Evolutionary conservation across 2,888 invertebrate species (phyloP), one percentile per base, ranked within the genome.

Genomic region (Anticlea derivata): DNA sequence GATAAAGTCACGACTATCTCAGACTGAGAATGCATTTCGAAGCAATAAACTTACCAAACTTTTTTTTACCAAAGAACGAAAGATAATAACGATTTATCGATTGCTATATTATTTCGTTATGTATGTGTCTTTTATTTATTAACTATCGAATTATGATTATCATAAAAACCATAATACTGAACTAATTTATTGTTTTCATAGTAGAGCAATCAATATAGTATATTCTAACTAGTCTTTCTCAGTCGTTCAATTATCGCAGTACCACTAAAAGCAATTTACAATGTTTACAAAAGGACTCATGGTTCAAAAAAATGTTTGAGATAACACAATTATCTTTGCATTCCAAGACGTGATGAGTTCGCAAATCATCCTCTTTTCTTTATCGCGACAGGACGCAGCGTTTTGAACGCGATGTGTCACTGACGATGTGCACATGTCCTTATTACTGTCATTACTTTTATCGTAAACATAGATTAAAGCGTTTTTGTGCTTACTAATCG

Each of bases 1-100:
- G 58, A 58, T 58, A 70, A 67, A 76, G 77, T 78, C 82, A 80
- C 81, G 83, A 81, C 63, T 75, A 68, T 68, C 66, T 71, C 61
- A 57, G 64, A 61, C 63, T 61, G 59, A 68, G 73, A 68, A 53
- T 48, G 46, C 43, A 58, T 50, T 61, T 61, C 64, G 63, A 56
- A 57, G 58, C 57, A 58, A 57, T 57, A 65, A 60, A 55, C 60
- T 45, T n/a, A n/a, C n/a, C n/a, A n/a, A n/a, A 67, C 70, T 68
- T 53, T 54, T 58, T 59, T 55, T 50, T 55, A 50, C 27, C 34
- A 40, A 49, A 53, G n/a, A n/a, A 24, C 34, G 41, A 40, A 31
- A 49, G 41, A 50, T 59, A 52, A 50, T 46, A 50, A 55, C 39
- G 40, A 52, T 56, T 56, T 50, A 50, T 52, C 40, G 58, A 65